These are phyloP conservation scores for Hymenopus coronatus DNA, from an alignment of 2,888 invertebrate species.

Conservation along the genomic window DNA sequence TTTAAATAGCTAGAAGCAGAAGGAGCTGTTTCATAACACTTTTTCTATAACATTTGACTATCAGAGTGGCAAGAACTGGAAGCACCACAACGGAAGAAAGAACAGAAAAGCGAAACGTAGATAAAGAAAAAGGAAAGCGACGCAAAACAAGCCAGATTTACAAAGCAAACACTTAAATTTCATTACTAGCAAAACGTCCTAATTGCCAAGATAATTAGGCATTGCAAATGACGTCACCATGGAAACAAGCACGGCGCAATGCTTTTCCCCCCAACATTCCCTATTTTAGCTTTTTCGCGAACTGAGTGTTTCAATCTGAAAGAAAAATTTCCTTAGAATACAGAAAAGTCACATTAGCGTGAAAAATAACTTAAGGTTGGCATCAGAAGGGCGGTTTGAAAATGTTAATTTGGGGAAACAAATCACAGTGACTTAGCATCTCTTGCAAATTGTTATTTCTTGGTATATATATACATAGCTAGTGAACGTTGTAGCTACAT, in stretches of 20 bases:
- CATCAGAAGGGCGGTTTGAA: too few species aligned
- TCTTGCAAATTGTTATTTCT: not conserved
- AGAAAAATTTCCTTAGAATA: not conserved
- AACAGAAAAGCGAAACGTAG: not conserved
- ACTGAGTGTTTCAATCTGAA: not conserved
- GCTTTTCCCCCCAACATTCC: not conserved
- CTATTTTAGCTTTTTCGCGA: not conserved
- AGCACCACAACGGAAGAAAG: not conserved
- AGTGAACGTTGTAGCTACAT: not conserved
- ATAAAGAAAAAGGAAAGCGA: not conserved
- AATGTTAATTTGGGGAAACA: not conserved
- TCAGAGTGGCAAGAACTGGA: not conserved
- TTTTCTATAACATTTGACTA: not conserved
- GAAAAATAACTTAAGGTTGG: not conserved
- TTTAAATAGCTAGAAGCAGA: not conserved
- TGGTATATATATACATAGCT: not conserved
- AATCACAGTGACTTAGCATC: not conserved
- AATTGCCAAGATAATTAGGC: constrained; percentile 9
- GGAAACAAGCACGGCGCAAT: not conserved
- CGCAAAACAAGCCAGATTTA: not conserved
- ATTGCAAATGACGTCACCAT: not conserved
- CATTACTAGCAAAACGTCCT: constrained; percentile 8
- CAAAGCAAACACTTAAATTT: constrained; percentile 9
- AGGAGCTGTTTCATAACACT: not conserved
- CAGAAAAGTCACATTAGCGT: not conserved